Percentiles rank a stretch among this genome's conserved stretches.
These are phyloP conservation scores for Quadroppia sp. DNA, from an alignment of 2,888 invertebrate genomes.

Conservation along the genomic window DNA sequence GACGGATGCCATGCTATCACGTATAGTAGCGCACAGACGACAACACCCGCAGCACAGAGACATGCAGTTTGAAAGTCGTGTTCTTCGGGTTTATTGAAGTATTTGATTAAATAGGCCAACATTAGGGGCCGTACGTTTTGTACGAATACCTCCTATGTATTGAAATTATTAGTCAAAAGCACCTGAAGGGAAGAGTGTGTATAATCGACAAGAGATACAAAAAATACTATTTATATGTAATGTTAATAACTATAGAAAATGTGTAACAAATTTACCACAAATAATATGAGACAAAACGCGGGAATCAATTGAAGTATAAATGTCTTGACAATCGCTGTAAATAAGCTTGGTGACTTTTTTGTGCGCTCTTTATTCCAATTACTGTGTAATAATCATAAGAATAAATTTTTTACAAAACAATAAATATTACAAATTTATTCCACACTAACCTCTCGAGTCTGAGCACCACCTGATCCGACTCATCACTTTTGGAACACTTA, in stretches of 20 bases:
- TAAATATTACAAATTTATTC: background rate
- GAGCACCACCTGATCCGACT: background rate
- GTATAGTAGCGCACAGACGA: background rate
- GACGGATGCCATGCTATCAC: background rate
- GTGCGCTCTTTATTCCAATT: too few species aligned
- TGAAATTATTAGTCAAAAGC: too few species aligned
- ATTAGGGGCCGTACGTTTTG: background rate
- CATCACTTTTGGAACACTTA: conserved; percentile 28
- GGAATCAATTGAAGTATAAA: conserved; percentile 11
- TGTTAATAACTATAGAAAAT: too few species aligned
- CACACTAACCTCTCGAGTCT: conserved; percentile 22
- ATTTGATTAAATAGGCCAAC: background rate
- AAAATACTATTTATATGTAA: too few species aligned
- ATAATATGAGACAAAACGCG: too few species aligned
- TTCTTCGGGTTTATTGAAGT: background rate
- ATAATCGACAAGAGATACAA: too few species aligned
- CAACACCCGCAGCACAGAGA: conserved; percentile 34
- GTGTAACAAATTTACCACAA: too few species aligned
- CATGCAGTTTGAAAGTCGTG: too few species aligned
- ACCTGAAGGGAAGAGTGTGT: too few species aligned
- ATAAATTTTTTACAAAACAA: background rate
- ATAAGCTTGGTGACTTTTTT: too few species aligned
- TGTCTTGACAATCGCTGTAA: too few species aligned
- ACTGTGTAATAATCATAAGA: background rate
- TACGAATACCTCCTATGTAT: too few species aligned